These are phyloP conservation scores for Lepidochrysops patricia DNA, from an alignment of 2,888 invertebrate genomes.

Conservation along the genomic window DNA sequence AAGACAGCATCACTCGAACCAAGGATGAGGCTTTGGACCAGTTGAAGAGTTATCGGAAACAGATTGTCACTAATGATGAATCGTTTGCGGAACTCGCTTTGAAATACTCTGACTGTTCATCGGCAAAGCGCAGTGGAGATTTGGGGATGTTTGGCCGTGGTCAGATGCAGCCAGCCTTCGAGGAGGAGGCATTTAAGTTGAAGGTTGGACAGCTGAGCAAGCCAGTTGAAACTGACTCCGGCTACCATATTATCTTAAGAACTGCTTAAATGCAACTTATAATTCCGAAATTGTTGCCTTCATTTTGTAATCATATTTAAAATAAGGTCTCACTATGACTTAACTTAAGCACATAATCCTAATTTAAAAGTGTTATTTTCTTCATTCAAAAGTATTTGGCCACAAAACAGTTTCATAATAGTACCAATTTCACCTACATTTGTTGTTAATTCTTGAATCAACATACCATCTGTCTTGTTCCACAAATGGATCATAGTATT, in stretches of 20 bases:
- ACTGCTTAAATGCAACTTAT: slow-evolving; percentile 89
- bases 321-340: no score
- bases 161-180: slow-evolving; percentile 98
- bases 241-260: slow-evolving; percentile 95
- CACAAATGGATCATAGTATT: no score
- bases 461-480: no score
- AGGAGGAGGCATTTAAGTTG: slow-evolving; percentile 94
- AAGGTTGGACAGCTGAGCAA: slow-evolving; percentile 95
- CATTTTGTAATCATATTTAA: neutral
- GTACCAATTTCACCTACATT: no score
- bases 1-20: slow-evolving; percentile 90
- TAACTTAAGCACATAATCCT: no score
- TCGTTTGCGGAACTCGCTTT: slow-evolving; percentile 91
- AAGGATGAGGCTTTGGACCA: slow-evolving; percentile 94
- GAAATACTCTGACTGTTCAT: slow-evolving; percentile 97
- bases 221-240: slow-evolving; percentile 95
- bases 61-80: slow-evolving; percentile 86
- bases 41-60: slow-evolving; percentile 87
- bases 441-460: no score
- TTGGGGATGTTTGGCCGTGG: slow-evolving; percentile 93
- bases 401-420: no score
- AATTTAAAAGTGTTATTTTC: no score
- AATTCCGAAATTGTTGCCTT: no score
- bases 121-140: slow-evolving; percentile 96
- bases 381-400: no score